Evolutionary conservation across 1,140 invertebrate species (phyloP), one percentile per base, ranked within the genome.

Genomic region (Papilio aristodemus): DNA sequence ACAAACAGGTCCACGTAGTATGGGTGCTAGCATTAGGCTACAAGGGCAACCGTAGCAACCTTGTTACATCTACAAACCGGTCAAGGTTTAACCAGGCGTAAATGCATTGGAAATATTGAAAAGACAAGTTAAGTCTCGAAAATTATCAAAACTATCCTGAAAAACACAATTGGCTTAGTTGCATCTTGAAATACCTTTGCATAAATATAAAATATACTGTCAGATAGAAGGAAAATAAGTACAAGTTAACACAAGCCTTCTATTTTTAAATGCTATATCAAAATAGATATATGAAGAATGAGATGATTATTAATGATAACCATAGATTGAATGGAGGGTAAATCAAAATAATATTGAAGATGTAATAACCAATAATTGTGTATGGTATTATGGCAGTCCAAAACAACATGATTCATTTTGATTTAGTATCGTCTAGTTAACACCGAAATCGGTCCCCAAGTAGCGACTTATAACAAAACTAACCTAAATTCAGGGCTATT

Each of bases 401-500:
- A 59, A 77, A 72, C 70, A 72, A 64, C 68, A 66, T 67, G 72
- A 70, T 75, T 74, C 75, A 78, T 78, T 81, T 80, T 87, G 85
- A 89, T 87, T 83, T 80, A 87, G 50, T 81, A 76, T 77, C 71
- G 72, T 72, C 79, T 77, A 79, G 76, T 83, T 80, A 84, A 75
- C 66, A 75, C 73, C 66, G 59, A 71, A 84, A 88, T 88, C 73
- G 84, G 79, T 85, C 87, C 85, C 86, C 73, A 76, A 82, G 77
- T 80, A 78, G 67, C 75, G 73, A 76, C 79, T 80, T 71, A 76
- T 80, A 81, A 77, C 81, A 78, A 83, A 85, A 88, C 83, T 86
- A 88, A 83, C 79, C 78, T 83, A 80, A 85, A 87, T 86, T 84
- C 76, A 70, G 68, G 73, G 77, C 85, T 83, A 90, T 90, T 88